Evolutionary conservation across 2,888 invertebrate genomes (phyloP), one percentile per base, ranked within the genome.

Genomic region (Drosophila meridiana): DNA sequence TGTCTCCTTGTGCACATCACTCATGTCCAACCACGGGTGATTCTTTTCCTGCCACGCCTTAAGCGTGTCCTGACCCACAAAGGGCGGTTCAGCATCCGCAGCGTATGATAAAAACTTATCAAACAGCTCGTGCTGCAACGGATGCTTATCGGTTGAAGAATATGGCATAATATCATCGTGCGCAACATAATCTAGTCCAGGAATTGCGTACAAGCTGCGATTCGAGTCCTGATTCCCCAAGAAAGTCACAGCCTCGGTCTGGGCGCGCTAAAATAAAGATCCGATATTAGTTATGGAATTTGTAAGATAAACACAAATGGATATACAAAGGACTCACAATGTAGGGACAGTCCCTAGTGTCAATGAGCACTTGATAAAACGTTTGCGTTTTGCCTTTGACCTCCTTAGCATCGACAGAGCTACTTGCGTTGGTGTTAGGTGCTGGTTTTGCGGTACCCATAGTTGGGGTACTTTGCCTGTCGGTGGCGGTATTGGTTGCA

Each of bases 81-180:
- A 98, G 0, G 97, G 97, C 0, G 98, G 98, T 92, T 98, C 98
- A 94, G 83, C 76, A 71, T 97, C 97, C 0, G 97, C 94, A 82
- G 96, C 95, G 90, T 96, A 95, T 82, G 95, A 95, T 47, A 99
- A 94, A 93, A 99, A 99, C 93, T 99, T 98, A 91, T 99, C 98
- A 92, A 99, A 99, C 3, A 99, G 94, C 93, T 99, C 99, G 93
- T 99, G 99, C 86, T 98, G 97, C 63, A 99, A 94, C 0, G 99
- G 99, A 66, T 96, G 95, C 53, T 92, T 92, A 90, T 99, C 99
- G 36, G 96, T 96, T 1, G 98, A 97, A 2, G 96, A 95, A 92
- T 99, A 99, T 0, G 99, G 99, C 83, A 99, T 95, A 80, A 99
- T 97, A 93, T 99, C 99, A 91, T 99, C 98, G 91, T 99, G 99